Conservation (phyloP, 2,888 invertebrate species). For the Anticlea derivata region DNA sequence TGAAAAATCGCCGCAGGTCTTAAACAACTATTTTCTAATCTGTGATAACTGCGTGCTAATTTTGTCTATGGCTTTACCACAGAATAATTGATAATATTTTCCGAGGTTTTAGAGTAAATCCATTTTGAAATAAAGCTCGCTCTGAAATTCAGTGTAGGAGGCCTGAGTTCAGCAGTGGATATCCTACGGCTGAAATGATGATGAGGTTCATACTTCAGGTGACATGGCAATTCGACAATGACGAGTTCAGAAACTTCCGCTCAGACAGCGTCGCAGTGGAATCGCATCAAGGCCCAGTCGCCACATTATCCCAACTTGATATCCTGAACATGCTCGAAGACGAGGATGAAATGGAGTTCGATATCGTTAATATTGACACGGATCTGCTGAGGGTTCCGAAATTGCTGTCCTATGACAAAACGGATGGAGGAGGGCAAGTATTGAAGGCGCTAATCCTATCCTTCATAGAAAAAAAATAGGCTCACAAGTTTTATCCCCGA, state of each 20-base stretch:
- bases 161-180: too few species aligned
- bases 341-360: slow-evolving; percentile 81
- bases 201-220: slow-evolving; percentile 42
- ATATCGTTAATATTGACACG: slow-evolving; percentile 70
- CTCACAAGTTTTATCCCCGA: too few species aligned
- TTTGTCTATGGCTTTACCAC: too few species aligned
- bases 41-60: too few species aligned
- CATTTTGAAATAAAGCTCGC: too few species aligned
- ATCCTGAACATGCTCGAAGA: slow-evolving; percentile 63
- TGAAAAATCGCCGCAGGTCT: too few species aligned
- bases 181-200: too few species aligned
- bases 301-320: slow-evolving; percentile 36
- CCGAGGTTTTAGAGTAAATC: too few species aligned
- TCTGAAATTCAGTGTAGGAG: too few species aligned
- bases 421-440: slow-evolving; percentile 45
- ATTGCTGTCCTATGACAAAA: slow-evolving; percentile 48
- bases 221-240: slow-evolving; percentile 53
- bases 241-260: slow-evolving; percentile 39
- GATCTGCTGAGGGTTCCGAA: slow-evolving; percentile 58
- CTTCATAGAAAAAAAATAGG: too few species aligned
- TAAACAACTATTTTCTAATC: too few species aligned
- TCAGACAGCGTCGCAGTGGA: slow-evolving; percentile 25
- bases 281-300: not conserved
- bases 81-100: too few species aligned
- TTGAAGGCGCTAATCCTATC: not conserved